Conservation (phyloP, 2,888 invertebrate species). For the Leptinotarsa haldemani region DNA sequence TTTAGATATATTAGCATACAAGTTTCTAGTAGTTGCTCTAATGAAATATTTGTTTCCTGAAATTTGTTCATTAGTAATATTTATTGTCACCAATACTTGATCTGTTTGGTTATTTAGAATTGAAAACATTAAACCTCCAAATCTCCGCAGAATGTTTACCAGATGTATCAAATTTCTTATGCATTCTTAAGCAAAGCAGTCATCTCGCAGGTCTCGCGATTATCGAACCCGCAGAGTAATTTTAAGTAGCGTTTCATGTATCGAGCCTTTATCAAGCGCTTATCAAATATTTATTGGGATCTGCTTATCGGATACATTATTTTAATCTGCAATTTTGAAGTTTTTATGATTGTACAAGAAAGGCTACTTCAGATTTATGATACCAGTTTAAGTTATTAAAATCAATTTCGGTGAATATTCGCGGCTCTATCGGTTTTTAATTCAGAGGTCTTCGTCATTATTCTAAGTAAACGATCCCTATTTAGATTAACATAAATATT, state of each 20-base stretch:
- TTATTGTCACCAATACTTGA: no score
- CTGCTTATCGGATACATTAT: conserved; percentile 64
- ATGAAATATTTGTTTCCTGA: no score
- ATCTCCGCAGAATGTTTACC: conserved; percentile 37
- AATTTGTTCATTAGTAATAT: no score
- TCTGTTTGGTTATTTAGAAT: no score
- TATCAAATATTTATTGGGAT: conserved; percentile 66
- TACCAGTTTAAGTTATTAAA: conserved; percentile 48
- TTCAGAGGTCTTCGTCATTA: conserved; percentile 47
- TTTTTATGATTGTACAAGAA: conserved; percentile 64
- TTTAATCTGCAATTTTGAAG: conserved; percentile 64
- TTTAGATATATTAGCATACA: no score
- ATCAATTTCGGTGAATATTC: conserved; percentile 50
- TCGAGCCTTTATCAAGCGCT: conserved; percentile 63
- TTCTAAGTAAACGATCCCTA: conserved; percentile 48
- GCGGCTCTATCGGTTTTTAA: conserved; percentile 47
- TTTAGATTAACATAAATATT: conserved; percentile 44
- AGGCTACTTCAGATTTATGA: conserved; percentile 61
- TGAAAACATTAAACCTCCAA: not conserved
- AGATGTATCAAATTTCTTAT: conserved; percentile 36
- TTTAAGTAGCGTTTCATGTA: conserved; percentile 66
- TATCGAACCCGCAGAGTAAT: conserved; percentile 53
- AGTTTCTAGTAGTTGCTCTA: no score
- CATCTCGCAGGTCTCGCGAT: conserved; percentile 7
- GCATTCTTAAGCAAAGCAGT: conserved; percentile 21